Percentiles rank a stretch among this genome's conserved stretches.
Evolutionary conservation across 2,888 invertebrate genomes (phyloP).

Genomic region (Unio delphinus): DNA sequence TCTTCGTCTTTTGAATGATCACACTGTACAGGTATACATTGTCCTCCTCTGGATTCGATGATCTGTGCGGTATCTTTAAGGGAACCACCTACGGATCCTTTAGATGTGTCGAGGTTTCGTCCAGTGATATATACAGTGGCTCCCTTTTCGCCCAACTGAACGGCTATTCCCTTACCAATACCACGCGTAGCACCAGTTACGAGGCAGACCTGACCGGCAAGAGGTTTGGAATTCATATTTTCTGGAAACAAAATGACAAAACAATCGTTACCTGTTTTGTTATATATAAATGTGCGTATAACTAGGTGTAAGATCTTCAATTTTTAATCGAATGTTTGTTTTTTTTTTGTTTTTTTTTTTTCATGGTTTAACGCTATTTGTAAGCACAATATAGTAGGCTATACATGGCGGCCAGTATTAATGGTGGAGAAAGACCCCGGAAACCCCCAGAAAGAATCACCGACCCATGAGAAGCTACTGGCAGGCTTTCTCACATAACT

Average conservation of each 20-base stretch:
- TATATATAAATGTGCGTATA: too few species aligned
- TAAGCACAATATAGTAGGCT: too few species aligned
- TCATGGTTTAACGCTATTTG: too few species aligned
- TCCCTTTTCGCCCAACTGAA: constrained; percentile 72
- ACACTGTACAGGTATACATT: constrained; percentile 69
- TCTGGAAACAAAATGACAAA: background rate
- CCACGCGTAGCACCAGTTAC: constrained; percentile 71
- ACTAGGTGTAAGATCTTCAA: too few species aligned
- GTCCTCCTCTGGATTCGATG: constrained; percentile 65
- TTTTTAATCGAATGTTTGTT: too few species aligned
- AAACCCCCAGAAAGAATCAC: too few species aligned
- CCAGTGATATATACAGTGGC: constrained; percentile 73
- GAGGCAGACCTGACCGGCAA: constrained; percentile 66
- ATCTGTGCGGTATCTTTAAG: constrained; percentile 27
- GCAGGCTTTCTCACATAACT: too few species aligned
- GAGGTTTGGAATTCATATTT: constrained; percentile 17
- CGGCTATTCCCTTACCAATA: constrained; percentile 70
- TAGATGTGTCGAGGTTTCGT: constrained; percentile 26
- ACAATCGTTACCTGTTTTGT: too few species aligned
- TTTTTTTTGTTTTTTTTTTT: too few species aligned
- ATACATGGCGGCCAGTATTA: too few species aligned
- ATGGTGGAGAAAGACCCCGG: too few species aligned
- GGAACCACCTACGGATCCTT: constrained; percentile 22
- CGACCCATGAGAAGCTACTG: too few species aligned
- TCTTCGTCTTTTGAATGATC: constrained; percentile 70